These are phyloP conservation scores for Spilarctia lutea DNA, from an alignment of 2,888 invertebrate genomes.

Conservation along the genomic window DNA sequence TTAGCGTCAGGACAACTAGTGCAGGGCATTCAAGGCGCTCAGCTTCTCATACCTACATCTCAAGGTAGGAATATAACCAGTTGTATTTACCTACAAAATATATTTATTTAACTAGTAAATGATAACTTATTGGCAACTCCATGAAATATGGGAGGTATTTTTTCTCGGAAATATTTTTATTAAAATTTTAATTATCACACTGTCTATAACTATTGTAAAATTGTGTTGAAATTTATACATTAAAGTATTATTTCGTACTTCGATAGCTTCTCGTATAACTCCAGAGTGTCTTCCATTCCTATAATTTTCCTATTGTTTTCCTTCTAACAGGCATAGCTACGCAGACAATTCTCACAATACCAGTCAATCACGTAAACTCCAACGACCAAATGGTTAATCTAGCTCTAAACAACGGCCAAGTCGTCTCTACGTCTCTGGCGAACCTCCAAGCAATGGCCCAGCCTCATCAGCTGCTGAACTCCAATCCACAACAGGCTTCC, in stretches of 20 bases:
- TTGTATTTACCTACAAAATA: no score
- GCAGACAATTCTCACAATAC: conserved; percentile 98
- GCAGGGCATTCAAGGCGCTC: conserved; percentile 97
- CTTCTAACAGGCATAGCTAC: conserved; percentile 93
- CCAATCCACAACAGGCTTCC: conserved; percentile 84
- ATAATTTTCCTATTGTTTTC: conserved; percentile 1
- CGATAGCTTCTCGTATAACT: no score
- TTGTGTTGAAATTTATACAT: no score
- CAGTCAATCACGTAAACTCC: conserved; percentile 95
- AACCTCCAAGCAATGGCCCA: conserved; percentile 92
- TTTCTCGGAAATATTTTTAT: no score
- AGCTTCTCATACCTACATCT: conserved; percentile 97
- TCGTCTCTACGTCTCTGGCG: conserved; percentile 93
- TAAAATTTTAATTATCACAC: no score
- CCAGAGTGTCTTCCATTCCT: no score
- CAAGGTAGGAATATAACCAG: conserved; percentile 88
- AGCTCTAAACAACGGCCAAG: conserved; percentile 94
- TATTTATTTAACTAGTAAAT: no score
- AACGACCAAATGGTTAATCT: conserved; percentile 92
- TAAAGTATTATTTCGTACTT: no score
- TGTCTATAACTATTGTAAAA: no score
- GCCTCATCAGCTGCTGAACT: conserved; percentile 88
- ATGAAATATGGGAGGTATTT: no score
- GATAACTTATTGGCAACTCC: no score
- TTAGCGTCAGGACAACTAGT: conserved; percentile 96